phyloP scores from a whole-genome alignment of 2,113 vertebrate species.

The Anguilla rostrata region DNA sequence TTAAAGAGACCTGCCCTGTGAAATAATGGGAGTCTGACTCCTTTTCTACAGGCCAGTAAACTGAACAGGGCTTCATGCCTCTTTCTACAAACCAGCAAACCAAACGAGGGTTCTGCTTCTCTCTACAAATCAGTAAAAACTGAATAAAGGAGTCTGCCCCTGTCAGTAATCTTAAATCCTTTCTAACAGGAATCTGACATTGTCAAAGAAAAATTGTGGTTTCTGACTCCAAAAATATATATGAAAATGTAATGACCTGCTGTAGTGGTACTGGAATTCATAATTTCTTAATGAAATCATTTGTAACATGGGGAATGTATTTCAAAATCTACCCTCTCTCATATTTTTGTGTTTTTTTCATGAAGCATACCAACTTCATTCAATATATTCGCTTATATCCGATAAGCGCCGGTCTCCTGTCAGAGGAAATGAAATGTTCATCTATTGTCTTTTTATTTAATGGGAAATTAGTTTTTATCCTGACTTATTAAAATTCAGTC shows the following conservation, averaged over 20 bases:
- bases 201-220: no score
- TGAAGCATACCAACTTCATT: constrained; percentile 44
- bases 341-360: constrained; percentile 54
- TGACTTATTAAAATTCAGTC: constrained; percentile 55
- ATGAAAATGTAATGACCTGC: constrained; percentile 44
- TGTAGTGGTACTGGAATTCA: constrained; percentile 47
- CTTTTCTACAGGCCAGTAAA: background rate
- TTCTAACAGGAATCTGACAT: background rate
- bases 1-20: background rate
- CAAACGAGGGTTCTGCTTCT: background rate
- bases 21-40: background rate
- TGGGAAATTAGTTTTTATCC: constrained; percentile 36
- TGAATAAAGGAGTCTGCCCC: background rate
- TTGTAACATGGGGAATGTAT: constrained; percentile 55
- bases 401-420: constrained; percentile 66
- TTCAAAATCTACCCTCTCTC: constrained; percentile 60
- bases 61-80: background rate
- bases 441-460: constrained; percentile 63
- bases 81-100: background rate
- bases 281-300: constrained; percentile 53
- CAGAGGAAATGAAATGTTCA: constrained; percentile 72
- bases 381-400: constrained; percentile 59
- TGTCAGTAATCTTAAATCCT: background rate
- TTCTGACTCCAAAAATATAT: constrained; percentile 26
- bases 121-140: background rate